phyloP scores from a whole-genome alignment of 2,888 invertebrate species.

The Lutraria lutraria region DNA sequence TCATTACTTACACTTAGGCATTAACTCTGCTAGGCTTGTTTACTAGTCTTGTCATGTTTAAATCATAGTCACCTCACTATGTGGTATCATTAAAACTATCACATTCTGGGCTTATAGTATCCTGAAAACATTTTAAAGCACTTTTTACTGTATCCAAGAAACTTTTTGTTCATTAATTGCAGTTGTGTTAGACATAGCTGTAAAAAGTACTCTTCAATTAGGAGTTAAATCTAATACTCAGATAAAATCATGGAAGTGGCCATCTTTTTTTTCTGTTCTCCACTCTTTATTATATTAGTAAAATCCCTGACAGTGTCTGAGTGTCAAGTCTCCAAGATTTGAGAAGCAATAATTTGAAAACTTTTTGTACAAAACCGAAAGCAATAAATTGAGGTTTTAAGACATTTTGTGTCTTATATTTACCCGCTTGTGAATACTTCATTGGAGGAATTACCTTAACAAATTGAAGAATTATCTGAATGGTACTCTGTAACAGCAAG shows the following conservation, averaged over 20 bases:
- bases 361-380: too few relatives aligned
- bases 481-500: too few relatives aligned
- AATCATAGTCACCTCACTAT: not conserved
- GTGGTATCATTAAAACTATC: not conserved
- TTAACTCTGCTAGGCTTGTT: not conserved
- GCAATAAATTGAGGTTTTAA: too few relatives aligned
- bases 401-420: too few relatives aligned
- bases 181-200: not conserved
- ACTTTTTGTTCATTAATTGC: not conserved
- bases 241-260: not conserved
- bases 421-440: too few relatives aligned
- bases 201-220: constrained; percentile 14
- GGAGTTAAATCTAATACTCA: not conserved
- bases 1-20: constrained; percentile 7
- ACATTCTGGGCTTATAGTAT: not conserved
- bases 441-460: too few relatives aligned
- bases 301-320: not conserved
- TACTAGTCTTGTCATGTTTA: constrained; percentile 22
- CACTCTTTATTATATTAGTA: not conserved
- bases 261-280: not conserved
- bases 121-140: not conserved
- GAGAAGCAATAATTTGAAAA: too few relatives aligned
- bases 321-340: too few relatives aligned
- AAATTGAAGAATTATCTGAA: too few relatives aligned
- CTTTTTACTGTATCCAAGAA: not conserved